Evolutionary conservation across 1,140 invertebrate genomes (phyloP).

Genomic region (Musca vetustissima): DNA sequence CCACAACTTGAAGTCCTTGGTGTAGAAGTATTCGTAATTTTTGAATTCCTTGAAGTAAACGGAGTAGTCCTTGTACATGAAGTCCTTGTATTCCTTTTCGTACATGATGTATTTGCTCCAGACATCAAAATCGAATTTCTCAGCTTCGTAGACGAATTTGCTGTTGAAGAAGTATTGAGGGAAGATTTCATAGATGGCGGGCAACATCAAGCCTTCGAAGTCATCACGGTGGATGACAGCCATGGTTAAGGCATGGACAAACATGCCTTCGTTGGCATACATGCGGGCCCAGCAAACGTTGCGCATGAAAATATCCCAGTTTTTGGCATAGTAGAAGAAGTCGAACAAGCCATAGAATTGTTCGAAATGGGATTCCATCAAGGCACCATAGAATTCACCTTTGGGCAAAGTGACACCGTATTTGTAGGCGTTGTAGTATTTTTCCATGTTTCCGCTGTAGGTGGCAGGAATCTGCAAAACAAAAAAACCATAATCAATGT

Average conservation of each 20-base stretch:
- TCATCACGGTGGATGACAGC: slow-evolving; percentile 62
- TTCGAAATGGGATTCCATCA: slow-evolving; percentile 63
- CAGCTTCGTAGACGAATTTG: slow-evolving; percentile 61
- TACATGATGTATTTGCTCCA: slow-evolving; percentile 45
- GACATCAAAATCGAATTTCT: slow-evolving; percentile 58
- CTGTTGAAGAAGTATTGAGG: slow-evolving; percentile 64
- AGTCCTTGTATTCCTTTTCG: slow-evolving; percentile 46
- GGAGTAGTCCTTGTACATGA: slow-evolving; percentile 37
- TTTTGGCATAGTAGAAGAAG: slow-evolving; percentile 69
- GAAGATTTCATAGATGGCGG: slow-evolving; percentile 65
- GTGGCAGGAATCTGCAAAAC: slow-evolving; percentile 55
- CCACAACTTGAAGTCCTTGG: slow-evolving; percentile 57
- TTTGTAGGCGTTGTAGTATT: slow-evolving; percentile 62
- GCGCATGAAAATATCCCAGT: slow-evolving; percentile 65
- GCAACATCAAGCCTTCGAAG: slow-evolving; percentile 61
- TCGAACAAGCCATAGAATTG: slow-evolving; percentile 68
- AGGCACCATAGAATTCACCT: slow-evolving; percentile 65
- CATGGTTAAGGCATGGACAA: slow-evolving; percentile 61
- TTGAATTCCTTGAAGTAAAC: slow-evolving; percentile 28
- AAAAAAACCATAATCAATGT: too few relatives aligned
- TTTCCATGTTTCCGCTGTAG: slow-evolving; percentile 59
- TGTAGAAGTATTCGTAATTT: slow-evolving; percentile 39
- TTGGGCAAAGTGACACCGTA: slow-evolving; percentile 60
- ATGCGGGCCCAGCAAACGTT: slow-evolving; percentile 62
- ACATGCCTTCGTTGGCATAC: slow-evolving; percentile 64